Evolutionary conservation across 2,797 vertebrate species (phyloP), one percentile per base, ranked within the genome.

Genomic region (Labroides dimidiatus): DNA sequence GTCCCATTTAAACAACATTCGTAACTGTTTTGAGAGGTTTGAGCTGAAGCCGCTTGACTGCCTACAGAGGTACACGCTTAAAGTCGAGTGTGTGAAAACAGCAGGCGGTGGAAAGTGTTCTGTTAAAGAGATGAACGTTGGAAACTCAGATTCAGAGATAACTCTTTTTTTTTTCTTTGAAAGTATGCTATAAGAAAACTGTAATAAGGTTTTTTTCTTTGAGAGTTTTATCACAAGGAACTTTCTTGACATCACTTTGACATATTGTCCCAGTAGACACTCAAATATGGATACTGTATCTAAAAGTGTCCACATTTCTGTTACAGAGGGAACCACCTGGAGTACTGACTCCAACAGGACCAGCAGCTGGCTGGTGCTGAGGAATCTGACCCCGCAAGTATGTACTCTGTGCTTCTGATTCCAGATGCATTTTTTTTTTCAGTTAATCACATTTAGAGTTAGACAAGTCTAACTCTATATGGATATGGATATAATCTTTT

Each of bases 361-460:
- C 83, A 99, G 96, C 94, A 99, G 96, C 94, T 99, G 97, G 97
- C 95, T 99, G 86, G 98, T 99, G 69, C 95, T 99, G 82, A 95
- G 97, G 80, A 99, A 99, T 91, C 96, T 99, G 87, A 99, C 98
- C 0, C 98, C 98, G 81, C 98, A 99, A 94, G 97, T 98, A 92
- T 20, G 53, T 77, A 20, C 20, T 19, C 24, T 20, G 4, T 56
- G 30, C 20, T 49, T 23, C 42, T 51, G 6, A 10, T 11, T 57
- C 8, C 16, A 17, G 3, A 16, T 37, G n/a, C 33, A 49, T n/a
- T 45, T 5, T 48, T 47, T n/a, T 42, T 50, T 17, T 21, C 23
- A 12, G 3, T 64, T n/a, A 14, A n/a, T n/a, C 12, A 30, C 37
- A 2, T 50, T n/a, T 43, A 17, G 4, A 45, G 44, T 45, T 2